Base-by-base conservation (phyloP, 2,797 vertebrate genomes). In the Synanceia verrucosa region DNA sequence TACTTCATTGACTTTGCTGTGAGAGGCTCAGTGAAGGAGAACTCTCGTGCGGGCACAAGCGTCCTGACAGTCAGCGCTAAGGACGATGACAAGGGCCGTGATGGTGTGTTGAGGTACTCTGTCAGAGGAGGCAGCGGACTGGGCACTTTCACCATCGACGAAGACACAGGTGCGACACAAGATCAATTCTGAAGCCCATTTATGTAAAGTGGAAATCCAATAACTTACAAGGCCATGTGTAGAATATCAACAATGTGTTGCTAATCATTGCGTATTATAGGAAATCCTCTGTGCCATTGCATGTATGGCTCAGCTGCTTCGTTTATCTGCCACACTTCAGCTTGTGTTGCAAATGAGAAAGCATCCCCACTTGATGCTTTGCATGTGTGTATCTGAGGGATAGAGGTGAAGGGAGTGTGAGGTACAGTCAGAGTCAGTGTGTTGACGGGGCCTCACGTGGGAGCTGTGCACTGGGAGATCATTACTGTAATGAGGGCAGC, bases 111-210 rank as follows among this genome's bases (percentile, higher is more conserved):
- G 79, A 95, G 92, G 79, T 99, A 98, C 39, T 97, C 96, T 39
- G 93, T 99, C 81, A 95, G 93, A 83, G 95, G 95, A 88, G 97
- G 96, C 76, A 97, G 96, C 70, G 97, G 97, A 72, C 53, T 98
- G 77, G 97, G 97, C 79, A 94, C 95, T 83, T 99, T 99, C 91
- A 95, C 83, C 87, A 97, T 99, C 83, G 95, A 99, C 3, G 96
- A 98, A 93, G 96, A 98, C 88, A 99, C 97, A 95, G 98, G 98
- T 98, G 96, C 87, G 91, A 86, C 86, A 91, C 41, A 87, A 83
- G 73, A 91, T 91, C 81, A 78, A 85, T 88, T 68, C 36, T 34
- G 2, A 66, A 84, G 55, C 77, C 76, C 76, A 67, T 85, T 90
- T 89, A 88, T 88, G 85, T 80, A 74, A 85, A 89, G 82, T 87